Percentiles rank a stretch among this genome's conserved stretches.
Conservation (phyloP, 2,888 invertebrate genomes). For the Tetanocera ferruginea region DNA sequence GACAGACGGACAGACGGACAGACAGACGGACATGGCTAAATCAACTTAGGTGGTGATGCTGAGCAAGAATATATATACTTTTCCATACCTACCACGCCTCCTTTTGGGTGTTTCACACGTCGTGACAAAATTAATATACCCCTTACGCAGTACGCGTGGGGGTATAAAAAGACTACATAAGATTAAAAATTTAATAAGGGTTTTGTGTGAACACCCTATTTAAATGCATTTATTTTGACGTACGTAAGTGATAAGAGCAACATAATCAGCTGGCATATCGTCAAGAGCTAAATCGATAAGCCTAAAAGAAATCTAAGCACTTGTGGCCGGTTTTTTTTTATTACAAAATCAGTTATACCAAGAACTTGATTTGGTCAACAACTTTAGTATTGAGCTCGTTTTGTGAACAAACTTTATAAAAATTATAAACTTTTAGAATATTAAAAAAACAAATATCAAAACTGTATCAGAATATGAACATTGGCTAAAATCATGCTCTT, state of each 20-base stretch:
- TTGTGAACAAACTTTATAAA: not conserved
- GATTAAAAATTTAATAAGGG: no score
- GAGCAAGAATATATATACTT: no score
- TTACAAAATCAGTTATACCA: not conserved
- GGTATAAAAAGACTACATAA: no score
- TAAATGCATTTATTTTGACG: not conserved
- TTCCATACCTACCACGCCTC: no score
- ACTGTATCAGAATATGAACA: not conserved
- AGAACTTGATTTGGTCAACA: not conserved
- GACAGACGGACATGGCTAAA: no score
- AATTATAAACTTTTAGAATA: not conserved
- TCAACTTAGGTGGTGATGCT: no score
- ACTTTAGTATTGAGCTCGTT: not conserved
- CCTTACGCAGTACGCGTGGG: no score
- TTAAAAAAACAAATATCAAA: not conserved
- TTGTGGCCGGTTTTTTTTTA: not conserved
- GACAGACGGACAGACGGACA: no score
- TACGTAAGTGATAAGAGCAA: not conserved
- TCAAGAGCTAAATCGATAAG: no score
- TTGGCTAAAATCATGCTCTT: not conserved
- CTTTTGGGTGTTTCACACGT: no score
- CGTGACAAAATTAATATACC: no score
- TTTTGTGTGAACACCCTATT: not conserved
- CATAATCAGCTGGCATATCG: slow-evolving; percentile 8
- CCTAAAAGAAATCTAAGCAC: not conserved